These are phyloP conservation scores for Pseudopodoces humilis DNA, from an alignment of 2,113 vertebrate genomes.

Conservation along the genomic window DNA sequence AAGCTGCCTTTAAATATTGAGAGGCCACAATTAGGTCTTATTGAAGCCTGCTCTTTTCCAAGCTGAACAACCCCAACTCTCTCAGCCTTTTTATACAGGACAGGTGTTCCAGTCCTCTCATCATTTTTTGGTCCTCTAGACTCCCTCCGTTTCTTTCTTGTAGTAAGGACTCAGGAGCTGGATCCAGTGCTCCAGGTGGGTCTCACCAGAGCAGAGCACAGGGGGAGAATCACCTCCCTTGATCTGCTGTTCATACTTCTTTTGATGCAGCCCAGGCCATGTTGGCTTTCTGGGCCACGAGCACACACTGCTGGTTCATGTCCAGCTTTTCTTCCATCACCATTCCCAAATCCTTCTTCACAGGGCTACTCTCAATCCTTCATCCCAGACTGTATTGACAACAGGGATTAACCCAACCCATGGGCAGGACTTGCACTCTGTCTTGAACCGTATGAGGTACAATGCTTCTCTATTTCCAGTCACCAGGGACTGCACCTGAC, in stretches of 20 bases:
- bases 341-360: not conserved
- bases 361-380: not conserved
- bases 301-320: not conserved
- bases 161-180: too few species aligned
- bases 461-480: not conserved
- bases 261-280: not conserved
- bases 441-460: not conserved
- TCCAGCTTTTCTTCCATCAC: not conserved
- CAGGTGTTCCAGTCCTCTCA: not conserved
- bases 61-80: not conserved
- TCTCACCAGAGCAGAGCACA: not conserved
- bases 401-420: not conserved
- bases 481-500: not conserved
- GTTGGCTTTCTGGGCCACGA: rapidly evolving
- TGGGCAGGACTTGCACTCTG: not conserved
- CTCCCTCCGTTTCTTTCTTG: not conserved
- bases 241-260: not conserved
- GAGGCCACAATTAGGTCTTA: not conserved
- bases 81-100: not conserved
- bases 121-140: not conserved
- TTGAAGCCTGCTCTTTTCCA: not conserved
- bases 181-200: not conserved
- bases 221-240: not conserved
- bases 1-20: not conserved
- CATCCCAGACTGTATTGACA: not conserved